These are phyloP conservation scores for Gastrophysa polygoni DNA, from an alignment of 2,888 invertebrate genomes.

Conservation along the genomic window DNA sequence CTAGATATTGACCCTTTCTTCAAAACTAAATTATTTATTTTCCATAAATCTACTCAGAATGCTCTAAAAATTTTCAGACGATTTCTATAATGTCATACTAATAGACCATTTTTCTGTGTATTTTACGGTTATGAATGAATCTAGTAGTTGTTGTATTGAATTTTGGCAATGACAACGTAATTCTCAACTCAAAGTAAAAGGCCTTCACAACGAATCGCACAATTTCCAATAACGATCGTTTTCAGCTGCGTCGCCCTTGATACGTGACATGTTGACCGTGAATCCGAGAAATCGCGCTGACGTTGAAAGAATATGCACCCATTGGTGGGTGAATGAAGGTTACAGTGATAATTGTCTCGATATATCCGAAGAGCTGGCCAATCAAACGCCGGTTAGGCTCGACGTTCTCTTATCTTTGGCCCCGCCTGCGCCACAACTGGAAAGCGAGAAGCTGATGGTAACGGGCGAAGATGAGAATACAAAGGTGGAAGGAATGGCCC, in stretches of 20 bases:
- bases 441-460: slow-evolving; percentile 75
- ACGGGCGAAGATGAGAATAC: slow-evolving; percentile 60
- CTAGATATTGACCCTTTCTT: too few species aligned
- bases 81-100: too few species aligned
- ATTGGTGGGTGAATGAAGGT: slow-evolving; percentile 96
- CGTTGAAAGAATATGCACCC: slow-evolving; percentile 91
- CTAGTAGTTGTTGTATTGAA: too few species aligned
- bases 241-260: slow-evolving; percentile 90
- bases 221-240: slow-evolving; percentile 33
- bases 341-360: slow-evolving; percentile 83
- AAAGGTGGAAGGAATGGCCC: slow-evolving; percentile 53
- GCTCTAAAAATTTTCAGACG: too few species aligned
- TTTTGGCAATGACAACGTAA: too few species aligned
- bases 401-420: slow-evolving; percentile 86
- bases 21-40: too few species aligned
- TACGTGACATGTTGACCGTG: slow-evolving; percentile 93
- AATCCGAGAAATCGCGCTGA: slow-evolving; percentile 88
- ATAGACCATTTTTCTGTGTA: too few species aligned
- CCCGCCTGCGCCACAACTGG: slow-evolving; percentile 76
- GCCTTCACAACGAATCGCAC: too few species aligned
- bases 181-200: too few species aligned
- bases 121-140: too few species aligned
- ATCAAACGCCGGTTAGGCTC: slow-evolving; percentile 81
- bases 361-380: slow-evolving; percentile 85
- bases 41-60: too few species aligned